Evolutionary conservation across 2,113 vertebrate species (phyloP).

Genomic region (Bubo bubo): DNA sequence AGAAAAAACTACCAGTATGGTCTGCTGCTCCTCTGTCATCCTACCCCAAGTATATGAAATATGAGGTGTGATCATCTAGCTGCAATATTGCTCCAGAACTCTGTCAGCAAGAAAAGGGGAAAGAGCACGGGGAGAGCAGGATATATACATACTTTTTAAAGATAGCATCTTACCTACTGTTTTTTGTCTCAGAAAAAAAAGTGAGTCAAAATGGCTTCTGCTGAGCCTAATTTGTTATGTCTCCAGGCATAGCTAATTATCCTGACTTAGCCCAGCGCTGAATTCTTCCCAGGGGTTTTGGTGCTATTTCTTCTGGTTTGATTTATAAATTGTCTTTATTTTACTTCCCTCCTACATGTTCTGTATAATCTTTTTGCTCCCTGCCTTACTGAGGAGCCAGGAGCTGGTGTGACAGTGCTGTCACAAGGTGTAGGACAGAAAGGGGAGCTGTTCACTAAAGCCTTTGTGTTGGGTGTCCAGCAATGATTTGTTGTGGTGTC

Average conservation of each 20-base stretch:
- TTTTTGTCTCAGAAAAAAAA: not conserved
- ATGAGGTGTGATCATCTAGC: not conserved
- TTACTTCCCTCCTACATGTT: not conserved
- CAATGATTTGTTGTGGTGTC: not conserved
- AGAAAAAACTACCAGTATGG: not conserved
- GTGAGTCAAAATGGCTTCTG: not conserved
- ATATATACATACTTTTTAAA: not conserved
- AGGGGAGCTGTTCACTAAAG: not conserved
- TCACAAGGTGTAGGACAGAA: not conserved
- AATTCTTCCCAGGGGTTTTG: slow-evolving; percentile 9
- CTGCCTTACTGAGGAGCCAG: not conserved
- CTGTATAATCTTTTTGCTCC: not conserved
- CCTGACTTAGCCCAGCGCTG: not conserved
- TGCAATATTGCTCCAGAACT: not conserved
- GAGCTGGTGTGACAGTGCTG: not conserved
- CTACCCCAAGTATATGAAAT: not conserved
- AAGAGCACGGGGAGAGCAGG: not conserved
- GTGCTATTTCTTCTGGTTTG: slow-evolving; percentile 26
- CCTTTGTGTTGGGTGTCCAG: not conserved
- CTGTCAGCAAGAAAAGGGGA: not conserved
- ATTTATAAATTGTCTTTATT: slow-evolving; percentile 26
- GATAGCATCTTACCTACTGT: not conserved
- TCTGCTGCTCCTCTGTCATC: not conserved
- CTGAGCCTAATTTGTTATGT: not conserved
- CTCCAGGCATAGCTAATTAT: slow-evolving; percentile 34